phyloP scores from a whole-genome alignment of 2,113 vertebrate genomes.

The Brachyistius frenatus region DNA sequence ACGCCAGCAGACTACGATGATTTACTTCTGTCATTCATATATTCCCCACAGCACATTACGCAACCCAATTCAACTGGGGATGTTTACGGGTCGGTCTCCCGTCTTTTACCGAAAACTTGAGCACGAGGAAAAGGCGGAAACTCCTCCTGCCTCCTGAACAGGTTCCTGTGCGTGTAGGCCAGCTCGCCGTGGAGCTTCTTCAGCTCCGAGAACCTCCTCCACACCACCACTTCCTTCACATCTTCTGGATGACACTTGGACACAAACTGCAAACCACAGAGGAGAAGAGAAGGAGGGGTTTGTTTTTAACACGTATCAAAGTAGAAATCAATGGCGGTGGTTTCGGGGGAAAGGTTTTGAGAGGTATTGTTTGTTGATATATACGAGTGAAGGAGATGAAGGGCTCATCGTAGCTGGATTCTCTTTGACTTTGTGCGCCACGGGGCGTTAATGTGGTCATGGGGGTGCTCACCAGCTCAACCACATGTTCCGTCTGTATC shows the following conservation, averaged over 20 bases:
- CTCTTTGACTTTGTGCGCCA: constrained; percentile 16
- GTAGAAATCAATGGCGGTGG: too few species aligned
- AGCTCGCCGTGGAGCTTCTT: constrained; percentile 92
- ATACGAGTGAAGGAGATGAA: neutral
- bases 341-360: too few species aligned
- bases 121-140: constrained; percentile 90
- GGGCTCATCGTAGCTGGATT: neutral
- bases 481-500: constrained; percentile 63
- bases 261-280: constrained; percentile 84
- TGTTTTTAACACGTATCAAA: too few species aligned
- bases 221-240: constrained; percentile 91
- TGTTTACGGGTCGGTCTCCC: too few species aligned
- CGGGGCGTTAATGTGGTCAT: constrained; percentile 44
- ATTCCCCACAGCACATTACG: too few species aligned
- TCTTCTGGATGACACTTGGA: constrained; percentile 89
- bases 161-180: constrained; percentile 91
- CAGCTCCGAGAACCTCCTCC: constrained; percentile 91
- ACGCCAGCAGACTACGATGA: too few species aligned
- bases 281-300: neutral
- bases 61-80: too few species aligned
- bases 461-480: constrained; percentile 30
- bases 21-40: too few species aligned
- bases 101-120: constrained; percentile 88
- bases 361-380: too few species aligned
- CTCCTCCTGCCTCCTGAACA: constrained; percentile 90